Base-by-base conservation (phyloP, 2,113 vertebrate genomes). In the Pogonocichla stellata region DNA sequence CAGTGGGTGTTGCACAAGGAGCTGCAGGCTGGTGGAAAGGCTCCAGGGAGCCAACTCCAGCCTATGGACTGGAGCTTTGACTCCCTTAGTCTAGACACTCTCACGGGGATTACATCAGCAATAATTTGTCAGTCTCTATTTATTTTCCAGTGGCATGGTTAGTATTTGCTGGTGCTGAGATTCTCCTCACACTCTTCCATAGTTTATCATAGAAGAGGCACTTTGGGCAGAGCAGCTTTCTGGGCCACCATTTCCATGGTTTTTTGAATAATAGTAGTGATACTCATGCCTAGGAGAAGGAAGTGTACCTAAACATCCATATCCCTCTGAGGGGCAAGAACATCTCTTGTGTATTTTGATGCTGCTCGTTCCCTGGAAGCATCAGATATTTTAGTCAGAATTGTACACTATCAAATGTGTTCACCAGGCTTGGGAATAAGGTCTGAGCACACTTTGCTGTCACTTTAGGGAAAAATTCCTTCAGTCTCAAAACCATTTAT, bases 91-190 rank as follows among this genome's bases (percentile, higher is more conserved):
- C 95, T 96, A 96, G 94, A 96, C 94, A 69, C 75, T 92, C 92
- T 90, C 92, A 43, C 77, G 79, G 88, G 88, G 82, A 88, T 96
- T 96, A 97, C 64, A 0, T 96, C 95, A 97, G 71, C 90, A 96
- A 96, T 90, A 54, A 93, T 93, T 94, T 96, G 93, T 96, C 95
- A 95, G 93, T 90, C 94, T 92, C 91, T 95, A 74, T 97, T 93
- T 95, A 90, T 96, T 97, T 95, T 93, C 90, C 88, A 84, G 78
- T 64, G 80, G 80, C 92, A 90, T 17, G 86, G 93, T 48, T 80
- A 71, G 86, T 94, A 90, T 93, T 96, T 96, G 84, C 88, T 92
- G 69, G 82, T 60, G 88, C 69, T 88, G 86, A 92, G 79, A 90
- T 90, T 84, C 54, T 70, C 79, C 71, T 94, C 64, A 40, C 11